Evolutionary conservation across 2,797 vertebrate species (phyloP).

Genomic region (Dicrostonyx torquatus): DNA sequence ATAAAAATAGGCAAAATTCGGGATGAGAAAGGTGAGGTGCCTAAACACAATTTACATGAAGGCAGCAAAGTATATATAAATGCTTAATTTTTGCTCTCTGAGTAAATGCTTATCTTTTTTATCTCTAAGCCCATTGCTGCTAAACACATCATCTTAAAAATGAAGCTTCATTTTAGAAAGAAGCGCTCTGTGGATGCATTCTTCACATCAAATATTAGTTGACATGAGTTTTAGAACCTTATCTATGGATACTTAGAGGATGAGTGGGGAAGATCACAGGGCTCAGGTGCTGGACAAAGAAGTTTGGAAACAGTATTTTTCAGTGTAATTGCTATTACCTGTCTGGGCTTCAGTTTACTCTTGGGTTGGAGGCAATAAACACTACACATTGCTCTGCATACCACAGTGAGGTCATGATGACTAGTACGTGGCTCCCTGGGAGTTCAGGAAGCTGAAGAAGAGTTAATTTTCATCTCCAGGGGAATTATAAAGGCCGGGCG

Average conservation of each 20-base stretch:
- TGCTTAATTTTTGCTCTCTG: not conserved
- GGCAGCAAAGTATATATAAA: slow-evolving; percentile 2
- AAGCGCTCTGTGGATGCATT: not conserved
- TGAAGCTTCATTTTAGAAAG: slow-evolving; percentile 4
- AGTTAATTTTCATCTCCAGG: not conserved
- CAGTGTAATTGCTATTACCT: not conserved
- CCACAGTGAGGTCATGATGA: not conserved
- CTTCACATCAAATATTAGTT: not conserved
- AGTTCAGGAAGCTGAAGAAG: not conserved
- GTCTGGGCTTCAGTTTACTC: not conserved
- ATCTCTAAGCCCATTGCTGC: not conserved
- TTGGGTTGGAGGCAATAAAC: not conserved
- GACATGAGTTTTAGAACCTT: not conserved
- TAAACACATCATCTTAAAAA: slow-evolving; percentile 43
- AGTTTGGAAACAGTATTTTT: not conserved
- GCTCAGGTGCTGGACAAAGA: not conserved
- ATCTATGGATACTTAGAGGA: not conserved
- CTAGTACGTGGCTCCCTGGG: not conserved
- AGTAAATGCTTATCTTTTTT: slow-evolving; percentile 33
- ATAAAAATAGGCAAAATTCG: slow-evolving; percentile 23
- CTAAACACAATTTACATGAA: not conserved
- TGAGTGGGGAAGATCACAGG: not conserved
- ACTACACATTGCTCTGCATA: not conserved
- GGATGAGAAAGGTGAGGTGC: not conserved
- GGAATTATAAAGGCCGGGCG: not conserved